Percentiles rank a stretch among this genome's conserved stretches.
phyloP scores from a whole-genome alignment of 2,888 invertebrate species.

The Brachyptera putata region DNA sequence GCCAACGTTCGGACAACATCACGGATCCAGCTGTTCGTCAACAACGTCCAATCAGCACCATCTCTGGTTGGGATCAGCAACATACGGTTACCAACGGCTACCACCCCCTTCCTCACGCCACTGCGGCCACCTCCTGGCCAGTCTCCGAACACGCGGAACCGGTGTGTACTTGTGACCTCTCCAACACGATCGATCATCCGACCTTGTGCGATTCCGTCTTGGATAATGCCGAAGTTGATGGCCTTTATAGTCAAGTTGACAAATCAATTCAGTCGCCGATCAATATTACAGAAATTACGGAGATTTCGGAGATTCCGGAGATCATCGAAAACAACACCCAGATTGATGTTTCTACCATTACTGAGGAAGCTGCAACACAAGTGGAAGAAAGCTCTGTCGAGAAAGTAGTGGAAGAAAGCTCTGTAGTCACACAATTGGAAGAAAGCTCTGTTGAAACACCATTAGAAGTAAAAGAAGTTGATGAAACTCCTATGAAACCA shows the following conservation, averaged over 20 bases:
- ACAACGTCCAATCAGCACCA: constrained; percentile 91
- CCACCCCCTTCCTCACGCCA: constrained; percentile 39
- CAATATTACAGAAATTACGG: neutral
- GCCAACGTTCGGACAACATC: constrained; percentile 89
- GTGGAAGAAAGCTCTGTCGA: neutral
- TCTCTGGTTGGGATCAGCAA: constrained; percentile 85
- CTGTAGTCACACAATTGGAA: neutral
- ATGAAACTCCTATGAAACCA: too few species aligned
- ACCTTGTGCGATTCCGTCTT: neutral
- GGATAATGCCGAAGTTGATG: neutral
- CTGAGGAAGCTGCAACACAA: neutral
- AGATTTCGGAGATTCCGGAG: too few species aligned
- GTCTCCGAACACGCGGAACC: constrained; percentile 2
- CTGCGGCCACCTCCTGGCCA: constrained; percentile 20
- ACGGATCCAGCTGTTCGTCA: constrained; percentile 91
- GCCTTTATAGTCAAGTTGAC: neutral
- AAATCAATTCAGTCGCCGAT: neutral
- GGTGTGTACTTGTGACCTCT: constrained; percentile 12
- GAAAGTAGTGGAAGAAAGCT: too few species aligned
- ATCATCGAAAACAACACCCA: neutral
- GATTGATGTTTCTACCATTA: neutral
- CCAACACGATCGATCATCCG: neutral
- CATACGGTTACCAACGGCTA: constrained; percentile 41
- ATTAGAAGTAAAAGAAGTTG: constrained; percentile 30
- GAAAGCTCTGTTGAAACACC: constrained; percentile 1